Percentiles rank a stretch among this genome's conserved stretches.
These are phyloP conservation scores for Silurus glanis DNA, from an alignment of 2,113 vertebrate species.

Conservation along the genomic window DNA sequence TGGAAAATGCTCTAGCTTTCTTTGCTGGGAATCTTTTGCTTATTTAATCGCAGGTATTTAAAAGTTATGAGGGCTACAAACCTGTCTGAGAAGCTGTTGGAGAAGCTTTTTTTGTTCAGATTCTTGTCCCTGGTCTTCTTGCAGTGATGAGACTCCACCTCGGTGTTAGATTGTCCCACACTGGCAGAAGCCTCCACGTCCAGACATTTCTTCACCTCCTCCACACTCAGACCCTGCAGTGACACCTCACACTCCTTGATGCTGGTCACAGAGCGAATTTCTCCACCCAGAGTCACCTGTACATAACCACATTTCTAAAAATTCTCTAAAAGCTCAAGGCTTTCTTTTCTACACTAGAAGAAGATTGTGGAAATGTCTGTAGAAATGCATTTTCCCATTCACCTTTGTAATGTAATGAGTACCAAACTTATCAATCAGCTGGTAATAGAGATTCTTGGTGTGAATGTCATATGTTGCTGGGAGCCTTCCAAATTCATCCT, in stretches of 20 bases:
- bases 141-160: conserved; percentile 60
- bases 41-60: too few species aligned
- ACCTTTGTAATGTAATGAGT: conserved; percentile 77
- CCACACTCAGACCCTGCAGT: conserved; percentile 66
- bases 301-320: background rate
- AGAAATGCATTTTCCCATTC: background rate
- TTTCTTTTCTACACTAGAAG: too few species aligned
- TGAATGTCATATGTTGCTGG: conserved; percentile 36
- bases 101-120: conserved; percentile 67
- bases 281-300: conserved; percentile 76
- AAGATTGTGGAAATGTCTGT: too few species aligned
- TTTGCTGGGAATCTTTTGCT: too few species aligned
- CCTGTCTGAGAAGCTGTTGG: conserved; percentile 75
- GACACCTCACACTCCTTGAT: conserved; percentile 74
- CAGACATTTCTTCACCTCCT: conserved; percentile 76
- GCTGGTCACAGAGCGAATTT: conserved; percentile 73
- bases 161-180: background rate
- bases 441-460: conserved; percentile 66
- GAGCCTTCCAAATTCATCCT: conserved; percentile 4
- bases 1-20: too few species aligned
- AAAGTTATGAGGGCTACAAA: conserved; percentile 14
- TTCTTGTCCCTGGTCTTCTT: conserved; percentile 58
- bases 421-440: conserved; percentile 71
- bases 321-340: background rate
- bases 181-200: conserved; percentile 67